These are phyloP conservation scores for Metaphire vulgaris DNA, from an alignment of 1,140 invertebrate species.

Conservation along the genomic window DNA sequence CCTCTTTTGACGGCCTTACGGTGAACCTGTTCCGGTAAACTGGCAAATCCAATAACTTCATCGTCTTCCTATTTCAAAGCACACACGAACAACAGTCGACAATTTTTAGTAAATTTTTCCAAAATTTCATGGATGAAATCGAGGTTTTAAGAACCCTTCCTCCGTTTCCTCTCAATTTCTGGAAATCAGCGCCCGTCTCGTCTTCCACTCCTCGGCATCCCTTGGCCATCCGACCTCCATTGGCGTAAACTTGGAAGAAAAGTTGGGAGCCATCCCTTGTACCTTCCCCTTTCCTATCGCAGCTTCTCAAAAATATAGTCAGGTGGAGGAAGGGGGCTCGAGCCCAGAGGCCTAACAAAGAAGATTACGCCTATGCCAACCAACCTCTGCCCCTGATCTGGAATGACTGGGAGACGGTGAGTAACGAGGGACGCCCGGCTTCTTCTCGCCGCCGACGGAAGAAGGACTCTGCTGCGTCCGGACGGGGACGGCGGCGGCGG, in stretches of 20 bases:
- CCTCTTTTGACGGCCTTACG: constrained; percentile 54
- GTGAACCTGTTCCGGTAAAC: constrained; percentile 55
- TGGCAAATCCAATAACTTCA: constrained; percentile 60
- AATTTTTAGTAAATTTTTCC: not conserved
- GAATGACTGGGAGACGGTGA: not conserved
- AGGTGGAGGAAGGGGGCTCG: too few relatives aligned
- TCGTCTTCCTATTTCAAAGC: constrained; percentile 42
- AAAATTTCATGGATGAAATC: not conserved
- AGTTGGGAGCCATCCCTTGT: too few relatives aligned
- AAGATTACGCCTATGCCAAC: too few relatives aligned
- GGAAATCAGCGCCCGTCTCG: not conserved
- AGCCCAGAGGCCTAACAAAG: too few relatives aligned
- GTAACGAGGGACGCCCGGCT: not conserved
- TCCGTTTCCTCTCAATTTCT: not conserved
- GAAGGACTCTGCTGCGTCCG: not conserved
- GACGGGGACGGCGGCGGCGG: too few relatives aligned
- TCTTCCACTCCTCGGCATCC: not conserved
- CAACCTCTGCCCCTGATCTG: not conserved
- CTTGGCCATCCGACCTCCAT: not conserved
- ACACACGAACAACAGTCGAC: not conserved
- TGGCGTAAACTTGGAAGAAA: not conserved
- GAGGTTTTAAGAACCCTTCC: not conserved
- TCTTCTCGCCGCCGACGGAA: not conserved
- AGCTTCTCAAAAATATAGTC: too few relatives aligned
- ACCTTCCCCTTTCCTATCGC: too few relatives aligned